Percentiles rank a stretch among this genome's conserved stretches.
Conservation (phyloP, 2,888 invertebrate genomes). For the Ctena decussata region DNA sequence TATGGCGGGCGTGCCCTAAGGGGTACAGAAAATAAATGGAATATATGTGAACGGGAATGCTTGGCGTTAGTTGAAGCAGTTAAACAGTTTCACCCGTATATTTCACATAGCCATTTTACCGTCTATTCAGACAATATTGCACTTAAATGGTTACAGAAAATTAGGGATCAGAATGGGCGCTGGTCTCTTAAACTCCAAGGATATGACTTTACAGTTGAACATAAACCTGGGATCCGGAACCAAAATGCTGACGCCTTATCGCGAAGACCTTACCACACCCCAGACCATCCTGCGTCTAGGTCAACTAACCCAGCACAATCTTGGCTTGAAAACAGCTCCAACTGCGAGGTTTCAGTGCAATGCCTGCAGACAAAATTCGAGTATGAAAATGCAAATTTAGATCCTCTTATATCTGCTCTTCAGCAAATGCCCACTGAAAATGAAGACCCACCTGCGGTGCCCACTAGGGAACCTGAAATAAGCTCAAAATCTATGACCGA, state of each 20-base stretch:
- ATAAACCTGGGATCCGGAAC: background rate
- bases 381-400: background rate
- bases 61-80: conserved; percentile 64
- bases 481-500: background rate
- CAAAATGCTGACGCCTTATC: background rate
- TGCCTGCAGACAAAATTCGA: background rate
- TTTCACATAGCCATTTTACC: conserved; percentile 44
- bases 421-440: background rate
- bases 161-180: conserved; percentile 34
- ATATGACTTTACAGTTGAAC: background rate
- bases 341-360: background rate
- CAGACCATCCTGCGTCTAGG: background rate
- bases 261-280: background rate
- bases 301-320: background rate
- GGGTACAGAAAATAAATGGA: conserved; percentile 56
- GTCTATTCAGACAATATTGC: conserved; percentile 60
- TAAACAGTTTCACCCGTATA: conserved; percentile 56
- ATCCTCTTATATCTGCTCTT: background rate
- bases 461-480: background rate
- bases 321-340: too few relatives aligned
- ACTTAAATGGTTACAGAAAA: conserved; percentile 36
- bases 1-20: conserved; percentile 63
- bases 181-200: conserved; percentile 25
- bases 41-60: conserved; percentile 63
- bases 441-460: conserved; percentile 6